Evolutionary conservation across 2,888 invertebrate species (phyloP).

Genomic region (Synanthedon tipuliformis): DNA sequence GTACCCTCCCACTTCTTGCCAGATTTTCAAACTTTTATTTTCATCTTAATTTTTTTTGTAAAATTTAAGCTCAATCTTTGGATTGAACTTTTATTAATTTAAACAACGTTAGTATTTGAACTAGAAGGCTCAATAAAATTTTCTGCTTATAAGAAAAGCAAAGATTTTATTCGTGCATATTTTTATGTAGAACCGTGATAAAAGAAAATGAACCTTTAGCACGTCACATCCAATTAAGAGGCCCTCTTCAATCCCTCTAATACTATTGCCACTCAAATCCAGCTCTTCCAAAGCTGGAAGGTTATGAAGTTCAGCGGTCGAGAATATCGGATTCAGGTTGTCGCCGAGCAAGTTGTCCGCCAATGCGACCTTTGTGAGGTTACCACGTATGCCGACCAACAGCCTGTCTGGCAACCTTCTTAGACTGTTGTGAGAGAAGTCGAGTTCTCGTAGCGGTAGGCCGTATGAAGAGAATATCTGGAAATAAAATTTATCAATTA

Average conservation of each 20-base stretch:
- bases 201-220: conserved; percentile 66
- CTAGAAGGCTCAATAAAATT: too few relatives aligned
- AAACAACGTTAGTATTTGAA: too few relatives aligned
- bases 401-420: conserved; percentile 82
- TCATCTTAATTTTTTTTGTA: too few relatives aligned
- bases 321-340: conserved; percentile 90
- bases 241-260: conserved; percentile 87
- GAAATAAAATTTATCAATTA: conserved; percentile 11
- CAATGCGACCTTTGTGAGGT: conserved; percentile 77
- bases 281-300: conserved; percentile 78
- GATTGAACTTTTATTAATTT: too few relatives aligned
- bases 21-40: too few relatives aligned
- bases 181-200: too few relatives aligned
- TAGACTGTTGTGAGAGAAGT: conserved; percentile 86
- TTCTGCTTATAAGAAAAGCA: too few relatives aligned
- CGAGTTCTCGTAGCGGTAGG: conserved; percentile 79
- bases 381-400: conserved; percentile 74
- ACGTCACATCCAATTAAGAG: conserved; percentile 85
- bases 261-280: conserved; percentile 84
- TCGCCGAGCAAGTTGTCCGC: conserved; percentile 89
- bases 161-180: too few relatives aligned
- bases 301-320: conserved; percentile 85
- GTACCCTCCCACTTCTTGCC: too few relatives aligned
- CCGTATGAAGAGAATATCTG: conserved; percentile 78
- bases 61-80: too few relatives aligned